Base-by-base conservation (phyloP, 2,797 vertebrate species). In the Hylomyscus alleni region DNA sequence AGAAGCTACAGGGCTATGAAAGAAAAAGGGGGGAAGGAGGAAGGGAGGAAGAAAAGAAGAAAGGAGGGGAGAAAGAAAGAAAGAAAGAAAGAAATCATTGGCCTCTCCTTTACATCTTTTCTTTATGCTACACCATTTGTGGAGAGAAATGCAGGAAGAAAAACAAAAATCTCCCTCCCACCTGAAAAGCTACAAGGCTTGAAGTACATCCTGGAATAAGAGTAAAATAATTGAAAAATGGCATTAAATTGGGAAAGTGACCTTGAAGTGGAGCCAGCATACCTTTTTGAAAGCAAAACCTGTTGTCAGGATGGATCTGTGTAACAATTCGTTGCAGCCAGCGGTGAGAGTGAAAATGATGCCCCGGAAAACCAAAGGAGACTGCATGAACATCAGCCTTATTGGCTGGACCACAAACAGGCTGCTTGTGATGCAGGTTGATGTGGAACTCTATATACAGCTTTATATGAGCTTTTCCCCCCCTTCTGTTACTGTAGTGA, bases 161-260 rank as follows among this genome's bases (percentile, higher is more conserved):
- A 85, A 24, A 31, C 40, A 76, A 77, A 77, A 56, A 76, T 73
- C 9, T 22, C 24, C 24, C 62, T 10, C 24, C 9, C 22, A 24
- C 29, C 15, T 82, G 15, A 97, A 97, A 88, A 98, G 89, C 65
- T 93, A 62, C 22, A 98, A 26, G 54, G 91, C 97, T 98, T 98
- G 96, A 98, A 98, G 97, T 97, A 96, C 98, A 85, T 37, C 88
- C 94, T 90, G 85, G 73, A 34, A 78, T 95, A 77, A 91, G 97
- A 97, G 95, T 83, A 97, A 98, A 98, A 78, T 12, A 91, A 93
- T 89, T 81, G 67, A 77, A 81, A 95, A 87, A 92, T 93, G 75
- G 82, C 19, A 60, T 96, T 86, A n/a, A 97, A 93, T 97, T 73
- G 92, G 95, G 96, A 97, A 98, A 97, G 96, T 95, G 91, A 97